Evolutionary conservation across 2,113 vertebrate species (phyloP), one percentile per base, ranked within the genome.

Genomic region (Amphiprion ocellaris): DNA sequence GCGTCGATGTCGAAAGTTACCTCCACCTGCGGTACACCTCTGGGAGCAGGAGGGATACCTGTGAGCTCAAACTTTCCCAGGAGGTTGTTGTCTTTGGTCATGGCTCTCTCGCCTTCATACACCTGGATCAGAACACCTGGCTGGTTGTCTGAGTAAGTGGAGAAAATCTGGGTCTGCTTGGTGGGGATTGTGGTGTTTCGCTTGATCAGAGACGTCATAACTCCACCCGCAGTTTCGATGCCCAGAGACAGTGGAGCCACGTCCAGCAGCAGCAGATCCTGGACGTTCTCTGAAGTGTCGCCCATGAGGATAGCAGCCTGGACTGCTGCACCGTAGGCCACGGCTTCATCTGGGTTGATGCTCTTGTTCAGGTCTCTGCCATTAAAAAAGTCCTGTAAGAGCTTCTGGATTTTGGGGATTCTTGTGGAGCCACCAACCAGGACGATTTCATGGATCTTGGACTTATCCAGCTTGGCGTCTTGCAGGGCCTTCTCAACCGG

Each of bases 321-420:
- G 4, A 92, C 93, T 1, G 92, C 90, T 33, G 92, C 91, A 14
- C 92, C 93, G 0, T 89, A 92, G 2, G 90, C 92, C 77, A 92
- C 93, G 0, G 90, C 92, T 77, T 94, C 90, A 79, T 94, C 92
- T 47, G 90, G 89, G 52, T 91, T 94, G 78, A 93, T 94, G 70
- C 89, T 92, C 77, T 92, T 94, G 83, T 94, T 93, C 72, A 94
- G 81, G 2, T 93, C 90, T 80, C 89, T 87, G 47, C 87, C 88
- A 21, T 91, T 94, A 24, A 94, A 93, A 50, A 92, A 92, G 64
- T 92, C 90, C 70, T 91, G 87, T 77, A 94, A 44, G 37, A 92
- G 83, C 74, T 93, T 93, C 77, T 94, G 94, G 66, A 93, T 94
- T 89, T 93, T 94, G 39, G 92, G 92, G 53, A 94, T 94, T 84